Evolutionary conservation across 1,140 invertebrate species (phyloP).

Genomic region (Maconellicoccus hirsutus): DNA sequence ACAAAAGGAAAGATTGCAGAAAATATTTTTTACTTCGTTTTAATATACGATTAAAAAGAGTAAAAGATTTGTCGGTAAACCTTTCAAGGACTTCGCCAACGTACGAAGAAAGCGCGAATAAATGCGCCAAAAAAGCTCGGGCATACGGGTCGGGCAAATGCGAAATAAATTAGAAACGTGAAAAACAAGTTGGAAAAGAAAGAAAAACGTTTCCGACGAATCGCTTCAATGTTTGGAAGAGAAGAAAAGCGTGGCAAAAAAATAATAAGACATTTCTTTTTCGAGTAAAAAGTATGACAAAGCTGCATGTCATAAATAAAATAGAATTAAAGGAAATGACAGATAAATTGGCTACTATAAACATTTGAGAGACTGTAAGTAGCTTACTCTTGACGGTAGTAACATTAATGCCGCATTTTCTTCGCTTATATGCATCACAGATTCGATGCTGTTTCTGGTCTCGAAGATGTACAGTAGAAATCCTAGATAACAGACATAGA

Average conservation of each 20-base stretch:
- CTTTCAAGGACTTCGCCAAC: too few species aligned
- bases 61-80: too few species aligned
- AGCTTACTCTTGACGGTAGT: conserved; percentile 4
- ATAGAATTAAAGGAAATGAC: conserved; percentile 19
- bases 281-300: conserved; percentile 14
- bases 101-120: too few species aligned
- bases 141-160: too few species aligned
- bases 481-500: not conserved
- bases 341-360: conserved; percentile 22
- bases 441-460: not conserved
- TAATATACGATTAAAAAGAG: too few species aligned
- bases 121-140: too few species aligned
- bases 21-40: too few species aligned
- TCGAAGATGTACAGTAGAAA: not conserved
- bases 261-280: conserved; percentile 17
- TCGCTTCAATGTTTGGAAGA: not conserved
- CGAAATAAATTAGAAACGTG: conserved; percentile 4
- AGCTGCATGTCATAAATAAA: conserved; percentile 19
- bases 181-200: not conserved
- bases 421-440: not conserved
- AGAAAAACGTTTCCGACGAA: not conserved
- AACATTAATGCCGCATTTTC: not conserved
- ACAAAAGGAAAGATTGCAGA: too few species aligned
- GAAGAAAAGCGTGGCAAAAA: not conserved
- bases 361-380: conserved; percentile 22